These are phyloP conservation scores for Meloe dianella DNA, from an alignment of 2,888 invertebrate species.

Conservation along the genomic window DNA sequence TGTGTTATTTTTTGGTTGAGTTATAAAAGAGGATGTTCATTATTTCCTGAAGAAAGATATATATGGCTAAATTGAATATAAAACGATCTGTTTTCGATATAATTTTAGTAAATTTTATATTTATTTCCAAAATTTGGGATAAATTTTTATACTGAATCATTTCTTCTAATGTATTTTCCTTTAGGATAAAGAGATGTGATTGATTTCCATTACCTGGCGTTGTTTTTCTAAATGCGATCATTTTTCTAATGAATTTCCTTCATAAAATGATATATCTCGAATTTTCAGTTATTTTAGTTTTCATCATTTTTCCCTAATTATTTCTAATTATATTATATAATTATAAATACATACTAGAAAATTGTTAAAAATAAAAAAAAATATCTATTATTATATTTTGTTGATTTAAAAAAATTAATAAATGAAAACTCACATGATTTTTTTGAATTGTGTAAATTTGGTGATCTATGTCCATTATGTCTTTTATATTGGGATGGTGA, in stretches of 20 bases:
- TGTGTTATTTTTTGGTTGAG: no score
- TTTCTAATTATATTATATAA: not conserved
- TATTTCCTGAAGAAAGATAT: no score
- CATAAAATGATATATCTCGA: no score
- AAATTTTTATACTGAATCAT: no score
- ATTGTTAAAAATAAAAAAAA: not conserved
- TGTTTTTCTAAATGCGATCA: not conserved
- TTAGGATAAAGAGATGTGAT: no score
- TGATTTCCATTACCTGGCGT: not conserved
- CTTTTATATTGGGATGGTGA: conserved; percentile 53
- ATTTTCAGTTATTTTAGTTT: not conserved
- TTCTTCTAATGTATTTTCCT: no score
- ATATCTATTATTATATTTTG: not conserved
- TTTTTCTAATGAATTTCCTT: not conserved
- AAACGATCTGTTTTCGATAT: no score
- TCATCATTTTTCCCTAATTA: not conserved
- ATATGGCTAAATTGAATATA: no score
- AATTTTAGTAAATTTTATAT: no score
- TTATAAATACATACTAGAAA: conserved; percentile 11
- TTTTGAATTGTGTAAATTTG: conserved; percentile 34
- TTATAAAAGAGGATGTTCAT: no score
- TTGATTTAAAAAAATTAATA: not conserved
- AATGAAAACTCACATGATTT: conserved; percentile 31
- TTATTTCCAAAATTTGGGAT: no score
- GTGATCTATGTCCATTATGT: conserved; percentile 47